Evolutionary conservation across 1,140 invertebrate species (phyloP).

Genomic region (Drosophila kanapiae): DNA sequence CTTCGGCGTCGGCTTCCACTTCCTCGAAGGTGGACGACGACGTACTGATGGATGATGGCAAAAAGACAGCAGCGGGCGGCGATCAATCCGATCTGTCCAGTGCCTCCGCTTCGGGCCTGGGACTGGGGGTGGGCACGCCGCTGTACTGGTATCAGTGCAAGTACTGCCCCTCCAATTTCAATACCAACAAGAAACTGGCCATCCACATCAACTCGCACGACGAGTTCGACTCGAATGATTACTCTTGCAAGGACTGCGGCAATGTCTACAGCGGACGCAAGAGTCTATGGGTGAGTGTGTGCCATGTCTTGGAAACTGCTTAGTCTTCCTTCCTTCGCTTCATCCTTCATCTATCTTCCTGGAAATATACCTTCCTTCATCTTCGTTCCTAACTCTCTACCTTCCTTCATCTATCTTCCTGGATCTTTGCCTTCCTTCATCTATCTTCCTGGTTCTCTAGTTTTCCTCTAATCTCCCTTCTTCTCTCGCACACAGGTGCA

Average conservation of each 20-base stretch:
- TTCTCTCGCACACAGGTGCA: slow-evolving; percentile 58
- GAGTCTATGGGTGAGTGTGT: slow-evolving; percentile 79
- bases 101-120: not conserved
- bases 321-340: not conserved
- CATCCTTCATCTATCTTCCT: no score
- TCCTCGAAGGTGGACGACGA: slow-evolving; percentile 31
- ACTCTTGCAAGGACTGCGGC: slow-evolving; percentile 85
- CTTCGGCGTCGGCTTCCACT: not conserved
- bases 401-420: no score
- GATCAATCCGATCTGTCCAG: slow-evolving; percentile 28
- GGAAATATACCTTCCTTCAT: no score
- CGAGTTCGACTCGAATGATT: slow-evolving; percentile 84
- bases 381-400: no score
- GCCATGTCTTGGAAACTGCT: not conserved
- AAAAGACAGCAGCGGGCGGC: slow-evolving; percentile 10
- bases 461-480: no score
- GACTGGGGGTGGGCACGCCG: slow-evolving; percentile 35
- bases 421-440: no score
- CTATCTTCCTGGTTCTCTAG: no score
- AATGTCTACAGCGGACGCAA: slow-evolving; percentile 84
- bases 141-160: slow-evolving; percentile 85
- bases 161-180: slow-evolving; percentile 84
- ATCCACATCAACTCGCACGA: slow-evolving; percentile 85
- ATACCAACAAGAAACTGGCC: slow-evolving; percentile 84
- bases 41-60: slow-evolving; percentile 1